Conservation (phyloP, 2,113 vertebrate genomes). For the Pan troglodytes region NHGRI_mPanTro3-v2.1_pri NC_072398.2:8309001-8309500, state of each 20-base stretch:
- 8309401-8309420: neutral
- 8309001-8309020: neutral
- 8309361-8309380: neutral
- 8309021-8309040: neutral
- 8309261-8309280: conserved; percentile 2
- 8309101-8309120: neutral
- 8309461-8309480: neutral
- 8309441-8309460: neutral
- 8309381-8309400: neutral
- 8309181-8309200: neutral
- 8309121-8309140: neutral
- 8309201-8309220: neutral
- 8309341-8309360: neutral
- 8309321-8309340: neutral
- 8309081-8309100: neutral
- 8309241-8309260: neutral
- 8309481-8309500: neutral
- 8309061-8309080: neutral
- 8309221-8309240: neutral
- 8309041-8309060: neutral
- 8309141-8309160: neutral
- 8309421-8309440: conserved; percentile 6
- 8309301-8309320: neutral
- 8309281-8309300: neutral
- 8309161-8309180: neutral